These are phyloP conservation scores for Melanerpes aurifrons DNA, from an alignment of 2,113 vertebrate genomes.

Conservation along the genomic window DNA sequence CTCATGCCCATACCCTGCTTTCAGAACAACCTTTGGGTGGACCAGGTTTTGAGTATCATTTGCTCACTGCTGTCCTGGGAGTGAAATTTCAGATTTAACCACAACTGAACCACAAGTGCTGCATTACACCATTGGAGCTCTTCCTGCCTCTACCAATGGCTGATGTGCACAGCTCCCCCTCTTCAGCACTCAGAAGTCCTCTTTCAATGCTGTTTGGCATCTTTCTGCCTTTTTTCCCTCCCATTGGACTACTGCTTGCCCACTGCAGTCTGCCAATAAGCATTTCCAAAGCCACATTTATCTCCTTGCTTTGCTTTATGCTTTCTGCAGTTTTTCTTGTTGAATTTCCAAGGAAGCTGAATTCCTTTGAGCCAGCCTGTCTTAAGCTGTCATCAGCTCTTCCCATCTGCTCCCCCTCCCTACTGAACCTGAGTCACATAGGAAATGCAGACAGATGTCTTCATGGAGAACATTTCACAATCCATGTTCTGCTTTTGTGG, in stretches of 20 bases:
- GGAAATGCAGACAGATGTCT: neutral
- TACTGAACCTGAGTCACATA: neutral
- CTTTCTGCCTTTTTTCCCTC: neutral
- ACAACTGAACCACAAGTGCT: neutral
- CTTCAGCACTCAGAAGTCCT: neutral
- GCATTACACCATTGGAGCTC: neutral
- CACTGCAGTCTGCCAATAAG: neutral
- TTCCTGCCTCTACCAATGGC: neutral
- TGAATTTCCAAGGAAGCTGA: neutral
- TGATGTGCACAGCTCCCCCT: fast-evolving
- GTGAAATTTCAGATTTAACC: neutral
- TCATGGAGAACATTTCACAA: neutral
- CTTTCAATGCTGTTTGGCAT: neutral
- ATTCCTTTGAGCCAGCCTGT: neutral
- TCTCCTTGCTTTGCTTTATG: neutral
- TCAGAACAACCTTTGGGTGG: too few species aligned
- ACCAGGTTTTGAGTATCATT: neutral
- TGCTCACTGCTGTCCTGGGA: neutral
- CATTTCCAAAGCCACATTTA: neutral
- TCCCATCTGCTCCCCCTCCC: neutral
- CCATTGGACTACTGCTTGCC: neutral
- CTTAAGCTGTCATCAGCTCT: neutral
- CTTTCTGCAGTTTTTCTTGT: neutral
- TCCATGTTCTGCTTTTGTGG: neutral
- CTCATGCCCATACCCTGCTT: neutral